phyloP scores from a whole-genome alignment of 1,140 invertebrate genomes.

The Caenorhabditis brenneri region DNA sequence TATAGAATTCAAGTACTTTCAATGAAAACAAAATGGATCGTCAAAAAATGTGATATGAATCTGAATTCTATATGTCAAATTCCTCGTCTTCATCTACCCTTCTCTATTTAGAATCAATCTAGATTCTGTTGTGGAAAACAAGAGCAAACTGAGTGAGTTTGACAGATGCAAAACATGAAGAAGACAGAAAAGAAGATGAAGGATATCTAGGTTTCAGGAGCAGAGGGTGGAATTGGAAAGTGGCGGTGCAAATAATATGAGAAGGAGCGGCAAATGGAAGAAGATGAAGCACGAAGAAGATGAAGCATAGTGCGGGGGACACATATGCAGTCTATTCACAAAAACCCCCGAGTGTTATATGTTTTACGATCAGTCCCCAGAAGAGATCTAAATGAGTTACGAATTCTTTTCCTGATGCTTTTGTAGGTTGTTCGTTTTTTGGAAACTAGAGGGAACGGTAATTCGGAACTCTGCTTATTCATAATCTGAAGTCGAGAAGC shows the following conservation, averaged over 20 bases:
- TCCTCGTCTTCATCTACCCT: no score
- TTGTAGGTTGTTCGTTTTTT: neutral
- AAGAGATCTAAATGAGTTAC: neutral
- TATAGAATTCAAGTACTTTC: no score
- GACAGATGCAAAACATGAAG: conserved; percentile 34
- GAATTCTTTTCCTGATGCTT: neutral
- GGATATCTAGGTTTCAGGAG: conserved; percentile 21
- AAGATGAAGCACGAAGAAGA: neutral
- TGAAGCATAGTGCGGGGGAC: neutral
- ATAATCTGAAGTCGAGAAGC: no score
- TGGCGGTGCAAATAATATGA: conserved; percentile 36
- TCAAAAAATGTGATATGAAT: no score
- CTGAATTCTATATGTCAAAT: no score
- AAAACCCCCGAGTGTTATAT: neutral
- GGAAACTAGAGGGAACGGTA: neutral
- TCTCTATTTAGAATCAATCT: no score
- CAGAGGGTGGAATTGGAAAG: conserved; percentile 27
- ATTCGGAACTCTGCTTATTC: no score
- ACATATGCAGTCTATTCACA: conserved; percentile 6
- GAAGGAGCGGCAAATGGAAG: conserved; percentile 10
- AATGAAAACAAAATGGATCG: no score
- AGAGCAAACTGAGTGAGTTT: conserved; percentile 35
- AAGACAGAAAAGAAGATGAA: neutral
- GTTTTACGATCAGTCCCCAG: conserved; percentile 28
- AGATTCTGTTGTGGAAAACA: neutral